Base-by-base conservation (phyloP, 2,113 vertebrate species). In the Euleptes europaea region DNA sequence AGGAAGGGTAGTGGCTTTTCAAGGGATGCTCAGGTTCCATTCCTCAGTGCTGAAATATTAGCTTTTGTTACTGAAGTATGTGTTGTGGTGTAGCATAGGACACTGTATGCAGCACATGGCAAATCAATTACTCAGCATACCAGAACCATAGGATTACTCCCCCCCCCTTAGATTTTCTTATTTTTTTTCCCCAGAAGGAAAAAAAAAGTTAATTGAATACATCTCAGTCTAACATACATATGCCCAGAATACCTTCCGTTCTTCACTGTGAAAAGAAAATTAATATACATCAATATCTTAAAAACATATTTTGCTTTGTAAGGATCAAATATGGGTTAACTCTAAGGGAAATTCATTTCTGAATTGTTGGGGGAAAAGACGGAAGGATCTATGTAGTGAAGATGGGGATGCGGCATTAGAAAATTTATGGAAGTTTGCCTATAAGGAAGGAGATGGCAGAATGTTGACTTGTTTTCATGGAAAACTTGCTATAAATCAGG, bases 201-300 rank as follows among this genome's bases (percentile, higher is more conserved):
- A 69, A 69, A 33, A 33, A 69, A 28, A 14, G 14, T n/a, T 67
- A 33, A 66, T 31, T 47, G 60, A 66, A 66, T 67, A 12, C 23
- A 66, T 76, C 69, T 1, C 0, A 88, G 57, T 33, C 38, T 82
- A 65, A 74, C 65, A 71, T 0, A 38, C 0, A 0, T 31, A 5
- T 4, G 31, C 12, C 38, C 13, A 65, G 26, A 5, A 23, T 28
- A 60, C 11, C n/a, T 35, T 15, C 17, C 40, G 51, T 14, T 76
- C 71, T 84, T 49, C 80, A 33, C 35, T 3, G 42, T 69, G 19
- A 89, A 83, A 88, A 11, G 35, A 83, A 40, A 84, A 67, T 8
- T 75, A 86, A 78, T 0, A 2, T 1, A 33, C 26, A 10, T 26
- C 7, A 19, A 3, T 74, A 0, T 67, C 54, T 85, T 81, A 82